Conservation (phyloP, 2,888 invertebrate species). For the Rotaria magnacalcarata region DNA sequence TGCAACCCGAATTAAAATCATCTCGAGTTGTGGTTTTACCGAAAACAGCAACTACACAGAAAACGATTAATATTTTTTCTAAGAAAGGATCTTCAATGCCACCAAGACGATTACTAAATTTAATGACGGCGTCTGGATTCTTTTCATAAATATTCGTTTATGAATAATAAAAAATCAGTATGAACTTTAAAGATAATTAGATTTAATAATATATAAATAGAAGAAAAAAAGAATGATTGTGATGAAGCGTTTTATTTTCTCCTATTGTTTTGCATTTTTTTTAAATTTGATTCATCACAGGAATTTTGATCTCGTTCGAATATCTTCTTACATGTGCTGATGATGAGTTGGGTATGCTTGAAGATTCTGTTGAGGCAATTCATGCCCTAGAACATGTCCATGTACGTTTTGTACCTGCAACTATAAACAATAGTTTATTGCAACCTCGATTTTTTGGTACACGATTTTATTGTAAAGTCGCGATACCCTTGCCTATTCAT, state of each 20-base stretch:
- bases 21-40: background rate
- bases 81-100: background rate
- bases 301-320: background rate
- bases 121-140: background rate
- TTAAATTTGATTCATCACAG: background rate
- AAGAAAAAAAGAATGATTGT: too few relatives aligned
- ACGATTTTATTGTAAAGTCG: background rate
- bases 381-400: background rate
- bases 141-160: background rate
- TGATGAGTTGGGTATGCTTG: conserved; percentile 24
- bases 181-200: too few relatives aligned
- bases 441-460: conserved; percentile 21
- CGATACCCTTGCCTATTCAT: background rate
- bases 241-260: too few relatives aligned
- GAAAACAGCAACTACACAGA: background rate
- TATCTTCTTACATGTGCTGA: conserved; percentile 23
- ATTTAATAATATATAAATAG: too few relatives aligned
- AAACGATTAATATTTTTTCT: background rate
- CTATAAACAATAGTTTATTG: background rate
- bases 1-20: background rate
- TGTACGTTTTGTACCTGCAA: background rate
- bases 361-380: conserved; percentile 18
- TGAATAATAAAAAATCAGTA: too few relatives aligned
- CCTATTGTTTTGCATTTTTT: background rate
- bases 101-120: background rate